Evolutionary conservation across 2,888 invertebrate species (phyloP), one percentile per base, ranked within the genome.

Genomic region (Nymphalis urticae): DNA sequence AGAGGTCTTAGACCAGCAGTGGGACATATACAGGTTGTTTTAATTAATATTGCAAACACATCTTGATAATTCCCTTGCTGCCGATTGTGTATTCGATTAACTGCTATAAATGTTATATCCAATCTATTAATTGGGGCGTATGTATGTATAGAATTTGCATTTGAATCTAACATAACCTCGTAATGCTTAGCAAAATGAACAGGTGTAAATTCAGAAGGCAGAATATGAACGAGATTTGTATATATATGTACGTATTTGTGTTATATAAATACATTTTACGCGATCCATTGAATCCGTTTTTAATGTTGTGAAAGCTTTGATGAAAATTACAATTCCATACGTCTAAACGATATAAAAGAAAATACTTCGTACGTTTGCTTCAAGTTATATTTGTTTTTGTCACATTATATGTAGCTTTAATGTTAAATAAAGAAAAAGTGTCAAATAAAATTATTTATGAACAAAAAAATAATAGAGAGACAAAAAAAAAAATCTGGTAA

Each of bases 71-170:
- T 17, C n/a, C 54, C 32, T 5, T 24, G 53, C 0, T 53, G 27
- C 21, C 53, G 24, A 53, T 53, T 16, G 21, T 16, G 24, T 47
- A 53, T 27, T 42, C 58, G 10, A 36, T 69, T 54, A 63, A 51
- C 66, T 42, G 47, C 59, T 59, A 53, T 54, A 48, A 48, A 62
- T 53, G 62, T 53, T 60, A 59, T 63, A 62, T 69, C 66, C 69
- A 66, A 62, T 63, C 61, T 54, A 67, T 64, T 68, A 64, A 62
- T 70, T 64, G 47, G 50, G 56, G 59, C 54, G 58, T 61, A 68
- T 60, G 36, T 59, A 68, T 53, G 56, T 59, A 48, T 24, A 50
- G 47, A 54, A 68, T 70, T 65, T 64, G 70, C 64, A 68, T 70
- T 48, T 32, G 50, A 58, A 51, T 62, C 61, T 62, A 62, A 51